These are phyloP conservation scores for Lamprotornis superbus DNA, from an alignment of 2,113 vertebrate species.

Conservation along the genomic window DNA sequence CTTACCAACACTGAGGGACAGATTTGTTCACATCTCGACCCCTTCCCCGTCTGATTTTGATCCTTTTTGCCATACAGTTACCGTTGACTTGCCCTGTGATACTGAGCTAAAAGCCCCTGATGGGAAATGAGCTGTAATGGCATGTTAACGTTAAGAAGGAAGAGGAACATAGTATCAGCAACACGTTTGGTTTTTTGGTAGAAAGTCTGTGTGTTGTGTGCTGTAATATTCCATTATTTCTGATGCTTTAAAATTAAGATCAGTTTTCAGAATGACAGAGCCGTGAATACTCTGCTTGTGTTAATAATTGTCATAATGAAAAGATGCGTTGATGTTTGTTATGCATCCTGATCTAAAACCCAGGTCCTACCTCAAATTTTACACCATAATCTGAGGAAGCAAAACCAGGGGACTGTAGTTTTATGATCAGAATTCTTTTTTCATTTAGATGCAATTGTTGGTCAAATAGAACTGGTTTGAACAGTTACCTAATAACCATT, in stretches of 20 bases:
- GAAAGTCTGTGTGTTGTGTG: background rate
- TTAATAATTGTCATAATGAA: background rate
- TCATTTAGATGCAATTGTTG: background rate
- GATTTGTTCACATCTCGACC: background rate
- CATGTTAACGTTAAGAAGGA: background rate
- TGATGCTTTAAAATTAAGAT: background rate
- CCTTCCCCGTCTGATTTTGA: background rate
- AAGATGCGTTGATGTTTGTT: background rate
- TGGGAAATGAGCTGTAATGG: background rate
- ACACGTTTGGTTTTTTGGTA: background rate
- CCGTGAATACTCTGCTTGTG: background rate
- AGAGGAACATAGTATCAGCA: background rate
- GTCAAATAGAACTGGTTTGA: background rate
- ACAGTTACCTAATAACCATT: background rate
- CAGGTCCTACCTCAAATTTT: background rate
- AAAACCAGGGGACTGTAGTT: background rate
- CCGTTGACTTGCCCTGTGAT: background rate
- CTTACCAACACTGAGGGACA: background rate
- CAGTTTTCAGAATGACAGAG: background rate
- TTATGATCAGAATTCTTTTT: background rate
- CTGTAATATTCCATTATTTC: background rate
- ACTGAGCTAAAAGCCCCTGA: background rate
- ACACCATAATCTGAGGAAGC: background rate
- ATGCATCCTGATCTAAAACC: background rate
- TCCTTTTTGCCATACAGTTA: background rate